Evolutionary conservation across 2,113 vertebrate genomes (phyloP).

Genomic region (Gymnorhina tibicen): DNA sequence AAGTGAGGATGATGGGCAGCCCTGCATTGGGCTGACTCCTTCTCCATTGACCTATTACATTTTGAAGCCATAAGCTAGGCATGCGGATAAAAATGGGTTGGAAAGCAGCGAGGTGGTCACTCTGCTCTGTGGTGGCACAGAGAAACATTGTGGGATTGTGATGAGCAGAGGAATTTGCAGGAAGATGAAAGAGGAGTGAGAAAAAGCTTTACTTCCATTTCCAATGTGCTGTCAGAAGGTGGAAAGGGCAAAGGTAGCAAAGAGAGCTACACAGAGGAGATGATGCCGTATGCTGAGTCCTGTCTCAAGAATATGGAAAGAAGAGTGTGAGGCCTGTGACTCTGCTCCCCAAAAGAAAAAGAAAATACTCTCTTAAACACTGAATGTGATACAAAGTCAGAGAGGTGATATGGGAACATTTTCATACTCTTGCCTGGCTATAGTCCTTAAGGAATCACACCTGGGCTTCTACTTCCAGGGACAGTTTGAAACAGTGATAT

Average conservation of each 20-base stretch:
- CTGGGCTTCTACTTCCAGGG: background rate
- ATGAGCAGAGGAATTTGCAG: background rate
- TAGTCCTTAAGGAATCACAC: background rate
- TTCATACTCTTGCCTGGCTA: background rate
- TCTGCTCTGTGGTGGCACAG: background rate
- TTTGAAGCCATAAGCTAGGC: background rate
- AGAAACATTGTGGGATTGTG: background rate
- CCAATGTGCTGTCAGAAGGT: background rate
- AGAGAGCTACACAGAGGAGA: background rate
- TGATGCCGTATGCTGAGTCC: rapidly evolving
- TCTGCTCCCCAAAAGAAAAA: background rate
- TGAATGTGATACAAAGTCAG: background rate
- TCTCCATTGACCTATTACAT: rapidly evolving
- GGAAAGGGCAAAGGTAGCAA: background rate
- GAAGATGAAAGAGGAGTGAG: background rate
- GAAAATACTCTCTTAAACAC: background rate
- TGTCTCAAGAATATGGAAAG: background rate
- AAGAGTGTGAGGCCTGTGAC: background rate
- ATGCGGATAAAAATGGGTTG: background rate
- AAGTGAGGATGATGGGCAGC: background rate
- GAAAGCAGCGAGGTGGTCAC: background rate
- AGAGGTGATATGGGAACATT: background rate
- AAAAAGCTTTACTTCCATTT: background rate
- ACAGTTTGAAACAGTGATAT: background rate
- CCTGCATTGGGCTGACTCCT: background rate